Conservation (phyloP, 1,140 invertebrate genomes). For the Gonatopus flavifemur region DNA sequence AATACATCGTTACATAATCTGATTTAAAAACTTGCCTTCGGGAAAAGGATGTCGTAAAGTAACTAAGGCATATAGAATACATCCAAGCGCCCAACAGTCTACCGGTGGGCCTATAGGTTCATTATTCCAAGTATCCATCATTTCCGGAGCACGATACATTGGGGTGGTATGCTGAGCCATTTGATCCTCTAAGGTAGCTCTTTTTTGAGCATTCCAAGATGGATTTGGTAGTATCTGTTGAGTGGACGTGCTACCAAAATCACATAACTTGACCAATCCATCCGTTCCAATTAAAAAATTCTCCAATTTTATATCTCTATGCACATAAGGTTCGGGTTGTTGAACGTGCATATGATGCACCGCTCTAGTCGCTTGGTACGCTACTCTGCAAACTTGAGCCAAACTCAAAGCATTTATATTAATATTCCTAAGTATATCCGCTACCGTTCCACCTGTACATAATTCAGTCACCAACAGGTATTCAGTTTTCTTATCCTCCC, state of each 20-base stretch:
- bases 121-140: conserved; percentile 97
- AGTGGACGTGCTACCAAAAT: conserved; percentile 96
- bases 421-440: conserved; percentile 75
- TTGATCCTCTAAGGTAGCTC: conserved; percentile 89
- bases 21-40: conserved; percentile 63
- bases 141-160: conserved; percentile 92
- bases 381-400: conserved; percentile 81
- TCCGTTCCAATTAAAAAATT: conserved; percentile 75
- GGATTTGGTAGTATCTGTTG: conserved; percentile 81
- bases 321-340: conserved; percentile 79
- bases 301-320: conserved; percentile 89
- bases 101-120: conserved; percentile 83
- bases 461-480: conserved; percentile 74
- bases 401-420: conserved; percentile 66
- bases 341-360: conserved; percentile 93
- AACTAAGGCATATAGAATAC: conserved; percentile 90
- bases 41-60: conserved; percentile 96
- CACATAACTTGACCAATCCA: conserved; percentile 93
- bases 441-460: conserved; percentile 75
- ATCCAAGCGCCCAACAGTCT: conserved; percentile 98
- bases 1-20: not conserved
- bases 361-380: conserved; percentile 88
- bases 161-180: conserved; percentile 78
- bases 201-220: conserved; percentile 89
- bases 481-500: conserved; percentile 60